Base-by-base conservation (phyloP, 2,888 invertebrate genomes). In the Pilophorus perplexus region DNA sequence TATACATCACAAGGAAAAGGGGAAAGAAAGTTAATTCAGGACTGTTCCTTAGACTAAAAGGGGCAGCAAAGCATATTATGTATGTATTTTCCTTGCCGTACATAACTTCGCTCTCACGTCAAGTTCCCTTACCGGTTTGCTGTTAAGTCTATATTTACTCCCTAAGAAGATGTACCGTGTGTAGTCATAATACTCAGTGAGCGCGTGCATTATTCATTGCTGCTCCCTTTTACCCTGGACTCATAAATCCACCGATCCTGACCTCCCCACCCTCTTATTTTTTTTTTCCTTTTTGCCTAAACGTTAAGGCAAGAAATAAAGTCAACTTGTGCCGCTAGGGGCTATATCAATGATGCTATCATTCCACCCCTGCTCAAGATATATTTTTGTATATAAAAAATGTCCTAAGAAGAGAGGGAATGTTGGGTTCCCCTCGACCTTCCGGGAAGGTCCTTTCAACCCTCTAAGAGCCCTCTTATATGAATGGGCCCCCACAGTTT, bases 381-480 rank as follows among this genome's bases (percentile, higher is more conserved):
- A 59, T 59, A 59, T 44, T 59, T 59, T 59, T 59, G 59, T 42
- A 59, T 59, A 59, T 59, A 59, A 59, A 59, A 44, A 46, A n/a
- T n/a, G n/a, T n/a, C n/a, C n/a, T n/a, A n/a, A n/a, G n/a, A n/a
- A n/a, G n/a, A n/a, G n/a, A n/a, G n/a, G n/a, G n/a, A n/a, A n/a
- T n/a, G n/a, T n/a, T n/a, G n/a, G n/a, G n/a, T n/a, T n/a, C n/a
- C n/a, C n/a, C 62, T 14, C 37, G n/a, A 27, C 8, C 48, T 22
- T 16, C 37, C 48, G n/a, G 12, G 33, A 33, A 4, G 1, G 16
- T 10, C 44, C 62, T 62, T 62, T 48, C 59, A 59, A 27, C 59
- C 44, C 44, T 14, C 37, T 59, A 59, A 59, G 59, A 59, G 59
- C 59, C n/a, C 25, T 59, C 27, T 42, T 37, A 27, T 59, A 59